Evolutionary conservation across 2,888 invertebrate genomes (phyloP).

Genomic region (Mechanitis mazaeus): DNA sequence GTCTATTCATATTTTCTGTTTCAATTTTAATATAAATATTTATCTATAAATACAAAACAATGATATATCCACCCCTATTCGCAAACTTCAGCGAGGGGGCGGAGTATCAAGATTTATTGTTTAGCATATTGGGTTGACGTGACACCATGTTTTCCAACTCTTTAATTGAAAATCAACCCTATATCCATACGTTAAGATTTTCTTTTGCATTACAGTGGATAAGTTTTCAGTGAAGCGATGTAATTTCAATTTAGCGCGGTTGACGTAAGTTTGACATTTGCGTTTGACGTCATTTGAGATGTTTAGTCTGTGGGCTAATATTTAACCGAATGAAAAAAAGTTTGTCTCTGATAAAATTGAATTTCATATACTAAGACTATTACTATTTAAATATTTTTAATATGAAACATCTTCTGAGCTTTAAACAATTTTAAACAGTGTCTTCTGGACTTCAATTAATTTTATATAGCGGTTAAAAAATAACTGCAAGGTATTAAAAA

Average conservation of each 20-base stretch:
- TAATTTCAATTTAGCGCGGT: constrained; percentile 24
- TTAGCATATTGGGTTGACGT: constrained; percentile 60
- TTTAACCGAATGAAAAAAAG: not conserved
- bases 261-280: constrained; percentile 37
- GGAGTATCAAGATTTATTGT: constrained; percentile 61
- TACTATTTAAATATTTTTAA: too few species aligned
- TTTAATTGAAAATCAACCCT: constrained; percentile 28
- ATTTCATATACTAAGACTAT: too few species aligned
- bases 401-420: too few species aligned
- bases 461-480: too few species aligned
- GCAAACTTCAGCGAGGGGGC: constrained; percentile 42
- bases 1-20: too few species aligned
- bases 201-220: constrained; percentile 19
- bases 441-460: too few species aligned
- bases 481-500: not conserved
- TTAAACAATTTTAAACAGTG: too few species aligned
- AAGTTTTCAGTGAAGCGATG: constrained; percentile 16
- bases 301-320: not conserved
- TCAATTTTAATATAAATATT: too few species aligned
- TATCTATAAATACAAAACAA: not conserved
- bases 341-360: too few species aligned
- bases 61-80: constrained; percentile 34
- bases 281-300: not conserved
- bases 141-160: constrained; percentile 6
- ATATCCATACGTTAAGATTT: not conserved